Conservation (phyloP, 2,113 vertebrate species). For the Coptodon bakossiorum region DNA sequence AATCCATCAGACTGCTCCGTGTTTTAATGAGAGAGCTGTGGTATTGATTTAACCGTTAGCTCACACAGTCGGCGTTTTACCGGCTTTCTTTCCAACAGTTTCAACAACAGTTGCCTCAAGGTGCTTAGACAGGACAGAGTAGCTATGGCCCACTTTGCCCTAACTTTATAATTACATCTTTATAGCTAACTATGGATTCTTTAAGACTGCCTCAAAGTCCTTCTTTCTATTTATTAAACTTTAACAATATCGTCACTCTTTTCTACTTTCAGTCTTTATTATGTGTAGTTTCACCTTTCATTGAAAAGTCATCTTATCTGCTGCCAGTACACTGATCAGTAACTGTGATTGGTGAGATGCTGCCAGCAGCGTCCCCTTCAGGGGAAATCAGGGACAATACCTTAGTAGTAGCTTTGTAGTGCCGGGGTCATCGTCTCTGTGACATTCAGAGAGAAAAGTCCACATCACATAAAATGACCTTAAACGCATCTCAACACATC, state of each 20-base stretch:
- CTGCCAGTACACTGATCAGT: background rate
- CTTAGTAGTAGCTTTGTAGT: background rate
- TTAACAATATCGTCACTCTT: rapidly evolving
- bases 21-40: background rate
- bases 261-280: background rate
- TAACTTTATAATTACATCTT: background rate
- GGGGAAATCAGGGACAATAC: rapidly evolving
- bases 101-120: background rate
- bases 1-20: background rate
- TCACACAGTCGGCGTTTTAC: rapidly evolving
- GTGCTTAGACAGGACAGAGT: background rate
- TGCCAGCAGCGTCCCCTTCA: background rate
- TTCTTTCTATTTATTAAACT: background rate
- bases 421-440: background rate
- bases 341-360: background rate
- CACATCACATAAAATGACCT: background rate
- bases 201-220: background rate
- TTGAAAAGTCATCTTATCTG: background rate
- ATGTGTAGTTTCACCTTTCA: background rate
- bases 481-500: background rate
- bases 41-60: background rate
- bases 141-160: background rate
- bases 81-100: background rate
- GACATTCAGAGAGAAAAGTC: background rate
- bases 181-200: background rate